phyloP scores from a whole-genome alignment of 2,888 invertebrate species.

The Stictocephala bisonia region DNA sequence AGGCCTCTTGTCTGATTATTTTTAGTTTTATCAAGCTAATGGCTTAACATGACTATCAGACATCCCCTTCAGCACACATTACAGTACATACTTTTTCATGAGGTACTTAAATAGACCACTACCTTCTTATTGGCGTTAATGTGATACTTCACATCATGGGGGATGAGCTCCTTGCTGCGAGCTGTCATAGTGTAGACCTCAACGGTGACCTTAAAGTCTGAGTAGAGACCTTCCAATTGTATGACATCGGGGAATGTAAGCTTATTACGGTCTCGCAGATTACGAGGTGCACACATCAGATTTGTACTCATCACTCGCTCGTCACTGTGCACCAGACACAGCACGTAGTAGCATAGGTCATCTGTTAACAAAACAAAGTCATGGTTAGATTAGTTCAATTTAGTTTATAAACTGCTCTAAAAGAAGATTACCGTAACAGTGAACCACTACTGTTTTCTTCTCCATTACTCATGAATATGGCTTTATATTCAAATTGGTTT shows the following conservation, averaged over 20 bases:
- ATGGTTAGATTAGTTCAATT: too few relatives aligned
- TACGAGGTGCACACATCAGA: constrained; percentile 67
- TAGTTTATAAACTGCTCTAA: too few relatives aligned
- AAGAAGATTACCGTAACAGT: too few relatives aligned
- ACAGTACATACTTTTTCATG: too few relatives aligned
- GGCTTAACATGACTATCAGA: too few relatives aligned
- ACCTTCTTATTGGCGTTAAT: constrained; percentile 76
- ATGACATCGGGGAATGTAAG: constrained; percentile 80
- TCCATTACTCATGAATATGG: too few relatives aligned
- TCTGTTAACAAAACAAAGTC: constrained; percentile 38
- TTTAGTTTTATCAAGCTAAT: too few relatives aligned
- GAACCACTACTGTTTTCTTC: too few relatives aligned
- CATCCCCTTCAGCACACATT: too few relatives aligned
- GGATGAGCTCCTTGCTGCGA: constrained; percentile 72
- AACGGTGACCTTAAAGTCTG: constrained; percentile 89
- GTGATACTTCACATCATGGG: constrained; percentile 91
- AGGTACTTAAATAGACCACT: too few relatives aligned
- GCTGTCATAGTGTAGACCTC: constrained; percentile 89
- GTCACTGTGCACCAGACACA: constrained; percentile 82
- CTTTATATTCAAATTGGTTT: too few relatives aligned
- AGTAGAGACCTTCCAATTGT: constrained; percentile 80
- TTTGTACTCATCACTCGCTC: constrained; percentile 82
- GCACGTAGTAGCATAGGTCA: constrained; percentile 68
- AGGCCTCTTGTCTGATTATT: too few relatives aligned
- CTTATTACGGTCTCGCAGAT: constrained; percentile 67